phyloP scores from a whole-genome alignment of 2,113 vertebrate species.

The Acinonyx jubatus region DNA sequence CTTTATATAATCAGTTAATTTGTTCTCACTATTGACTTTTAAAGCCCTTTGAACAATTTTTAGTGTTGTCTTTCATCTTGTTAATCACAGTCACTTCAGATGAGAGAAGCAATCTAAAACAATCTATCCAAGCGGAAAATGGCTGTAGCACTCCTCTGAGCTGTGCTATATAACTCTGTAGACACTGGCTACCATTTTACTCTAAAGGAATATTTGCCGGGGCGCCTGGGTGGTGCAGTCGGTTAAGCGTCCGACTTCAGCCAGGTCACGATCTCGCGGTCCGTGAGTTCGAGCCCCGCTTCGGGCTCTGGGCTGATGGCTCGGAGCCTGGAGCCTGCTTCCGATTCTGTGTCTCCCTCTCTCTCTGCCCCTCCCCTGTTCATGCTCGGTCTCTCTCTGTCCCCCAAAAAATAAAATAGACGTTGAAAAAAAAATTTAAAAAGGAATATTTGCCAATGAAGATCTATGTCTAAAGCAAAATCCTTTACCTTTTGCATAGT shows the following conservation, averaged over 20 bases:
- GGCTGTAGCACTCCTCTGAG: background rate
- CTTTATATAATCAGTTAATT: slow-evolving; percentile 41
- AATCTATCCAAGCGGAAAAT: background rate
- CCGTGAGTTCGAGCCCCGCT: too few relatives aligned
- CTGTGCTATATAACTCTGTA: background rate
- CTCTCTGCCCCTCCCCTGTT: too few relatives aligned
- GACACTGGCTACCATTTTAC: background rate
- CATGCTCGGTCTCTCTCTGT: too few relatives aligned
- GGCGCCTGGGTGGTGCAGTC: too few relatives aligned
- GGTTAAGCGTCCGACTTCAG: too few relatives aligned
- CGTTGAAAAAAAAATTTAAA: too few relatives aligned
- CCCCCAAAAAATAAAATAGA: too few relatives aligned
- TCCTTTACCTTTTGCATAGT: background rate
- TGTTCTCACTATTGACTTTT: slow-evolving; percentile 46
- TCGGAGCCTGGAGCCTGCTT: too few relatives aligned
- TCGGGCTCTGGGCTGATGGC: too few relatives aligned
- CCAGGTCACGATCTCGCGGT: too few relatives aligned
- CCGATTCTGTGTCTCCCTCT: too few relatives aligned
- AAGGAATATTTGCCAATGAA: background rate
- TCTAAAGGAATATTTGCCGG: background rate
- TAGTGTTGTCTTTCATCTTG: slow-evolving; percentile 45
- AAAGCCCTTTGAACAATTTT: slow-evolving; percentile 28
- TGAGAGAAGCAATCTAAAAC: slow-evolving; percentile 9
- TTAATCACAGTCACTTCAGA: slow-evolving; percentile 36
- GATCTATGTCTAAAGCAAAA: background rate